Base-by-base conservation (phyloP, 2,888 invertebrate species). In the Pristionchus arcanus region DNA sequence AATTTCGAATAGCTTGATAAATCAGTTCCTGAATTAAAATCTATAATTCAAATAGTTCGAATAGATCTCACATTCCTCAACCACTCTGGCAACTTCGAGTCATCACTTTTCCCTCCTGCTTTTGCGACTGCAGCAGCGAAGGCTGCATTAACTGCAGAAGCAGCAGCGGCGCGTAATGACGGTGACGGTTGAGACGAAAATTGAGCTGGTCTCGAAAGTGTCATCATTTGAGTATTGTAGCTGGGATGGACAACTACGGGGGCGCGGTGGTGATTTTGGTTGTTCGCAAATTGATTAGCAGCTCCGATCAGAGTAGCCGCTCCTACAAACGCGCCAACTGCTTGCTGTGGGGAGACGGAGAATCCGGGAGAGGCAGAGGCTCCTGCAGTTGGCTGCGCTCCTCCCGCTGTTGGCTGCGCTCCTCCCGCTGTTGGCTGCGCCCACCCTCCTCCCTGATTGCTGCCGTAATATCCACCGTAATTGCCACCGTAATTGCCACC, bases 11-110 rank as follows among this genome's bases (percentile, higher is more conserved):
- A 16, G 71, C 25, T 34, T 34, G 71, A 71, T 31, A 31, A 34
- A 71, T 71, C 13, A 71, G 34, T 15, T 71, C 71, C 71, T 71
- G 34, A 71, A 71, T 34, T 68, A 68, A n/a, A 68, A 28, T 68
- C 16, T 16, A 21, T 19, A 9, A 55, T 21, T 21, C 19, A 4
- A 21, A 55, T 55, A 16, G 55, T 21, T 4, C 21, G 55, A 55
- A n/a, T 5, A 3, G 16, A 1, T 34, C 71, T 71, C 34, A 71
- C 71, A 34, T 71, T 71, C 34, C 71, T 71, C 71, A 71, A 34
- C 31, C 34, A 71, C 16, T 71, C 71, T 34, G 71, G 71, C 16
- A 71, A 34, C 16, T 21, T 71, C 13, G 25, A 25, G 11, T 71
- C 71, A 21, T 34, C 31, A 34, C 31, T 34, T 3, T 15, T 71